Evolutionary conservation across 2,113 vertebrate species (phyloP).

Genomic region (Tachycineta bicolor): DNA sequence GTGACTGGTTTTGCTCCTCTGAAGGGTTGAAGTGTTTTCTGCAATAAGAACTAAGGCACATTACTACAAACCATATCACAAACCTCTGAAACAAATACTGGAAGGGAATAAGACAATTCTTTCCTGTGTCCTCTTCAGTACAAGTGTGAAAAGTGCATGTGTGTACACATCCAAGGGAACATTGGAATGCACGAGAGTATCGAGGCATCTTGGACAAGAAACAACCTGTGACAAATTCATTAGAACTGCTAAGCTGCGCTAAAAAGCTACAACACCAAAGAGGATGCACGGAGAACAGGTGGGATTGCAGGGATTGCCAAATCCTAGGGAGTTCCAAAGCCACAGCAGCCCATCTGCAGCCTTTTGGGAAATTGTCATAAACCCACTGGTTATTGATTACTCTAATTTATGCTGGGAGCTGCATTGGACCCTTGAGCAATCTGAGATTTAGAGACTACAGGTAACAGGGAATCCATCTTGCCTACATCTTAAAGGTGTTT

Average conservation of each 20-base stretch:
- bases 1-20: not conserved
- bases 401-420: not conserved
- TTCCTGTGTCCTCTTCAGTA: not conserved
- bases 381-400: not conserved
- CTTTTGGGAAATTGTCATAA: not conserved
- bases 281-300: not conserved
- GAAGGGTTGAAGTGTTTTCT: not conserved
- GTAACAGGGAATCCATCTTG: not conserved
- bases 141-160: not conserved
- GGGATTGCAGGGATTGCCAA: not conserved
- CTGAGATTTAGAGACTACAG: not conserved
- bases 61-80: not conserved
- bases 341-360: not conserved
- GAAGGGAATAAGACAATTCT: not conserved
- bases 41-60: not conserved
- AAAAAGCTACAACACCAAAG: not conserved
- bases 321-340: not conserved
- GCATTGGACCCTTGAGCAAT: not conserved
- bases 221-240: not conserved
- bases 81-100: not conserved
- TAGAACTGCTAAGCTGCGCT: not conserved
- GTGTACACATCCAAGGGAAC: not conserved
- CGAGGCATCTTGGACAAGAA: not conserved
- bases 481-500: not conserved
- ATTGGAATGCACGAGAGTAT: not conserved